These are phyloP conservation scores for Seriola dumerili DNA, from an alignment of 2,113 vertebrate species.

Conservation along the genomic window DNA sequence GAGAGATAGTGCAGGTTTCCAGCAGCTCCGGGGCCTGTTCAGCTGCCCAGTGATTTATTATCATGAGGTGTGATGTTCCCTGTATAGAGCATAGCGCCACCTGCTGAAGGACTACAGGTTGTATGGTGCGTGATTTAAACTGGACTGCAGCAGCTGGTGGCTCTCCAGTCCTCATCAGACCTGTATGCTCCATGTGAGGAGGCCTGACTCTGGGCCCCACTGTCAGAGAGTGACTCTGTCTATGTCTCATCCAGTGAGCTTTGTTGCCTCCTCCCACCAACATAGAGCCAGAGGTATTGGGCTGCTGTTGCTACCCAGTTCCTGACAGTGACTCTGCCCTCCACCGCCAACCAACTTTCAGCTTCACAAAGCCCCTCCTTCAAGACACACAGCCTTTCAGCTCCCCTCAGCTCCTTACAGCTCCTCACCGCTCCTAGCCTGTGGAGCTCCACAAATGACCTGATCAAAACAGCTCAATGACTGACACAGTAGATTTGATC, in stretches of 20 bases:
- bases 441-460: slow-evolving; percentile 9
- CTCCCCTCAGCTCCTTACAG: not conserved
- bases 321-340: slow-evolving; percentile 80
- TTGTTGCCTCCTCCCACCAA: slow-evolving; percentile 79
- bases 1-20: slow-evolving; percentile 4
- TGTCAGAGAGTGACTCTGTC: slow-evolving; percentile 42
- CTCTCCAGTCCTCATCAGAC: slow-evolving; percentile 38
- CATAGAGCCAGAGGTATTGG: slow-evolving; percentile 69
- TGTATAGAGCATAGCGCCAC: slow-evolving; percentile 1
- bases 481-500: not conserved
- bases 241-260: slow-evolving; percentile 60
- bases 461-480: not conserved
- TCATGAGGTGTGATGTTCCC: slow-evolving; percentile 20
- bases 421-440: slow-evolving; percentile 32
- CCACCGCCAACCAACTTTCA: slow-evolving; percentile 79
- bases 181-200: slow-evolving; percentile 28
- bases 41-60: slow-evolving; percentile 24
- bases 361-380: slow-evolving; percentile 77
- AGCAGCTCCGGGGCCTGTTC: slow-evolving; percentile 18
- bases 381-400: slow-evolving; percentile 51
- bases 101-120: not conserved
- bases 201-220: slow-evolving; percentile 36
- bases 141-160: slow-evolving; percentile 34
- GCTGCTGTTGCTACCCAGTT: slow-evolving; percentile 86
- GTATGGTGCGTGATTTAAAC: slow-evolving; percentile 2